A percentile compares a stretch with the other conserved stretches of the same genome.
phyloP scores from a whole-genome alignment of 1,140 invertebrate species.

The Daktulosphaira vitifoliae region DNA sequence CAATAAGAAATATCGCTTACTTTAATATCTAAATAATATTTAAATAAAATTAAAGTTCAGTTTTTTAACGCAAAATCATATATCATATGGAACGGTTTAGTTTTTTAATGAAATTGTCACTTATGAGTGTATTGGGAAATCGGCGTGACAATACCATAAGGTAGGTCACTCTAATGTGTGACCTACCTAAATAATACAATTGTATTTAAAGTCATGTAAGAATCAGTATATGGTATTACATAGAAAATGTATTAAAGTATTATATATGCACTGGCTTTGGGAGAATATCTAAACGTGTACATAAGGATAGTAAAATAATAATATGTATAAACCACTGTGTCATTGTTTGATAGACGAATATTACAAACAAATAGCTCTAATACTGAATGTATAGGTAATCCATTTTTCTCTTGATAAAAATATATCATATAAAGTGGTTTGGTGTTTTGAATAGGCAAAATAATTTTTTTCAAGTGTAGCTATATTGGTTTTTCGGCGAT shows the following conservation, averaged over 20 bases:
- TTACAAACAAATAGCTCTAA: background rate
- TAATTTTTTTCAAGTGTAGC: no score
- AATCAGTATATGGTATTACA: conserved; percentile 18
- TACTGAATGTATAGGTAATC: background rate
- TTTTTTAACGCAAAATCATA: no score
- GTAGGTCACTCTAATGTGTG: background rate
- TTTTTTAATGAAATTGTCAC: background rate
- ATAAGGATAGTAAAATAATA: background rate
- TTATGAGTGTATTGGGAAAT: background rate
- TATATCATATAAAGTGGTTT: background rate
- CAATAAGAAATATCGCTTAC: no score
- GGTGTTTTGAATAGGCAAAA: no score
- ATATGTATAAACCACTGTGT: background rate
- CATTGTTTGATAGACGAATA: conserved; percentile 5
- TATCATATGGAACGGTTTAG: no score
- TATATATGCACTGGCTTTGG: background rate
- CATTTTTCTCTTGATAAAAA: background rate
- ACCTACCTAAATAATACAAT: conserved; percentile 8
- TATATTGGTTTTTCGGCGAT: no score
- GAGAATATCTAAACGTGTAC: conserved; percentile 3
- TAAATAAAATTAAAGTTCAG: no score
- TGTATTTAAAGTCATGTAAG: conserved; percentile 14
- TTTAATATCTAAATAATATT: no score
- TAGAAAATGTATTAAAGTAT: no score
- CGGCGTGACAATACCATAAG: background rate